Evolutionary conservation across 2,797 vertebrate genomes (phyloP).

Genomic region (Hippopotamyrus pictus): DNA sequence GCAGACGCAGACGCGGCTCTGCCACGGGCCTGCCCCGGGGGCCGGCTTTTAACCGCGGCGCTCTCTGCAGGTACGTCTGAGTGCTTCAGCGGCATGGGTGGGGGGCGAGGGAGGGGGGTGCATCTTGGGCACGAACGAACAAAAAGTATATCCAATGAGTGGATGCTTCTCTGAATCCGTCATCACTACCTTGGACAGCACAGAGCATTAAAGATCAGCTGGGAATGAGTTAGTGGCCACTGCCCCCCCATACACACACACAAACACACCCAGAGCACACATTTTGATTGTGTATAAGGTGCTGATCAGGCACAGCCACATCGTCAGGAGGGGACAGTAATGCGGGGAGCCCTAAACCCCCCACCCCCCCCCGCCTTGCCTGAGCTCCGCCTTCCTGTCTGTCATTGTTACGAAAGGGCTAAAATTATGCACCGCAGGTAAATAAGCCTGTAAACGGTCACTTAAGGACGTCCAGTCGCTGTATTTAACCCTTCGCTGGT

Average conservation of each 20-base stretch:
- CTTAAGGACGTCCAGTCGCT: constrained; percentile 11
- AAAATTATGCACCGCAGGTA: constrained; percentile 24
- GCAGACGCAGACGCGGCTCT: constrained; percentile 27
- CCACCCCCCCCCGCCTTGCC: not conserved
- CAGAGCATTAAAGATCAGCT: constrained; percentile 95
- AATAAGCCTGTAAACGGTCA: constrained; percentile 29
- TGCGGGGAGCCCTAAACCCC: constrained; percentile 28
- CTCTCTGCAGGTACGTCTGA: constrained; percentile 47
- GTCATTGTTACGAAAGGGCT: constrained; percentile 28
- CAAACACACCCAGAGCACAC: constrained; percentile 40
- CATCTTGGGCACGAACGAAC: constrained; percentile 97
- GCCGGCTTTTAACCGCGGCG: constrained; percentile 53
- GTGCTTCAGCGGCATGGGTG: constrained; percentile 52
- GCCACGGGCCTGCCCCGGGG: constrained; percentile 53
- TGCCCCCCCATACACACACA: not conserved
- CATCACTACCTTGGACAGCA: constrained; percentile 93
- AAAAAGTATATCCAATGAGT: constrained; percentile 97
- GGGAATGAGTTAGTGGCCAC: constrained; percentile 88
- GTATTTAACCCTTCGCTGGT: not conserved
- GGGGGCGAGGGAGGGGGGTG: constrained; percentile 33
- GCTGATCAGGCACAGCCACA: constrained; percentile 47
- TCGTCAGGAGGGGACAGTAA: constrained; percentile 66
- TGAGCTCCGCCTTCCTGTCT: constrained; percentile 23
- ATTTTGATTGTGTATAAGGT: constrained; percentile 70
- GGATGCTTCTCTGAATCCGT: constrained; percentile 95